These are phyloP conservation scores for Anguilla pacifica DNA, from an alignment of 2,797 vertebrate species.

Conservation along the genomic window DNA sequence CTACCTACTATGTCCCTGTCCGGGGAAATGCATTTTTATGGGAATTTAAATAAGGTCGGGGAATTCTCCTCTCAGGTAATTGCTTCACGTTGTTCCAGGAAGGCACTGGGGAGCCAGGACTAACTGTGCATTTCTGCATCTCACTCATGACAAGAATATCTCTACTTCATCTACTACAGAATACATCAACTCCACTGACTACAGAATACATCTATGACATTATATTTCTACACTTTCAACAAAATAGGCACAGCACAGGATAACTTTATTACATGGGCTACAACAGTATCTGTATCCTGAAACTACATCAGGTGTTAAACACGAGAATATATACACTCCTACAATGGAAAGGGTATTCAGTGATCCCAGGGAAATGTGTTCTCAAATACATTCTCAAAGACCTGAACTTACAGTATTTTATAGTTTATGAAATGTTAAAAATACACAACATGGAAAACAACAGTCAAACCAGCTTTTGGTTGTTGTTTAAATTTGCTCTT, in stretches of 20 bases:
- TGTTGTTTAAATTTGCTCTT: too few species aligned
- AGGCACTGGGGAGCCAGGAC: constrained; percentile 10
- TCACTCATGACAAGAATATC: constrained; percentile 22
- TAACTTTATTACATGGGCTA: background rate
- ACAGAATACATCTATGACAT: background rate
- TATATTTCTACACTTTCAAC: background rate
- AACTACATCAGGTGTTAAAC: background rate
- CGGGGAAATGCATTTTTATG: constrained; percentile 37
- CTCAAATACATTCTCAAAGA: too few species aligned
- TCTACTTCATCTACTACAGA: constrained; percentile 5
- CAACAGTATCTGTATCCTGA: background rate
- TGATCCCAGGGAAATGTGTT: too few species aligned
- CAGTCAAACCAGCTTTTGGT: too few species aligned
- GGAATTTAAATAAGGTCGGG: constrained; percentile 30
- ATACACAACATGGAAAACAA: too few species aligned
- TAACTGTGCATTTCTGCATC: constrained; percentile 11
- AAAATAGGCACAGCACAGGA: background rate
- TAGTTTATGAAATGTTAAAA: too few species aligned
- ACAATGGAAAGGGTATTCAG: background rate
- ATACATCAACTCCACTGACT: background rate
- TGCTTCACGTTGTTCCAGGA: constrained; percentile 37
- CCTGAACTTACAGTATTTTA: too few species aligned
- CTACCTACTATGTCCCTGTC: constrained; percentile 24
- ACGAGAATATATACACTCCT: background rate
- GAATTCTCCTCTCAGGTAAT: constrained; percentile 40